Evolutionary conservation across 2,888 invertebrate species (phyloP), one percentile per base, ranked within the genome.

Genomic region (Melieria omissa): DNA sequence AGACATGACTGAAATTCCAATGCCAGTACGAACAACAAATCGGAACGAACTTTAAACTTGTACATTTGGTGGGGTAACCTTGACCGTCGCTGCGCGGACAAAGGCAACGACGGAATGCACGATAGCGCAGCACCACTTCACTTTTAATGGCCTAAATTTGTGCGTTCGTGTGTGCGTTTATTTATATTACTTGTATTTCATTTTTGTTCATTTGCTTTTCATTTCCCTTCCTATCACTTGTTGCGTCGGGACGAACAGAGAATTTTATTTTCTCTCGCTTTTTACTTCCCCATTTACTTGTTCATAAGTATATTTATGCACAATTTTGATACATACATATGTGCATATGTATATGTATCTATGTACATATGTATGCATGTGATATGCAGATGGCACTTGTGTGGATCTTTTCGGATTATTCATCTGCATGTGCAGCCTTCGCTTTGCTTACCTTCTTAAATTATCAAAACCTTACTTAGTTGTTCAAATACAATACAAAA

Each of bases 21-120:
- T 29, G 29, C 29, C 29, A 29, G 29, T 29, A 29, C 29, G 3
- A 3, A 29, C 2, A 29, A 29, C 29, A 29, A 29, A 29, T 29
- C 29, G 29, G 2, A 29, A 45, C 65, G 73, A 73, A 71, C 75
- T 74, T 73, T 75, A 76, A 74, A 73, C 75, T 74, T 55, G 65
- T 69, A 55, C 66, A 64, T 29, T 29, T 29, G 29, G 2, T 29
- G 29, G 68, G 55, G 64, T 75, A 77, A 77, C 77, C 77, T 77
- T 77, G 77, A 77, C 77, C 77, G 70, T 73, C 75, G 72, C 65
- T 46, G 70, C 58, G 68, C 49, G 63, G 65, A 71, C 60, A 46
- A 68, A 66, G 29, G 29, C 29, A 58, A 29, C 58, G 58, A 58
- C 41, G 7, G 5, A 29, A 58, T 41, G 58, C n/a, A 58, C 10